Evolutionary conservation across 2,113 vertebrate species (phyloP), one percentile per base, ranked within the genome.

Genomic region (Pipra filicauda): DNA sequence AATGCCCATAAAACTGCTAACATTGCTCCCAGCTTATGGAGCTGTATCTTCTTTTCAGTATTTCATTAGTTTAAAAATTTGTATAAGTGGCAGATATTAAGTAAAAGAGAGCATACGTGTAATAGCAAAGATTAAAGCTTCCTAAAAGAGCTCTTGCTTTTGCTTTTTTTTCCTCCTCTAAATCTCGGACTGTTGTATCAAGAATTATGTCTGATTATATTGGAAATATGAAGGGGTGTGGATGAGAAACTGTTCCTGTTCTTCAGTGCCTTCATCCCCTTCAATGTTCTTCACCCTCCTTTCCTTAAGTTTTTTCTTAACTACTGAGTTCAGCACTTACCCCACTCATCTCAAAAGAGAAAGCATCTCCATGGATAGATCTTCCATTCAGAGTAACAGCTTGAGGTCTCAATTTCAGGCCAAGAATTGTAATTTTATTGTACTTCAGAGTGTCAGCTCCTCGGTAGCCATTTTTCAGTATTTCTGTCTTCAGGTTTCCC

Each of bases 401-500:
- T 3, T 67, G 84, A 83, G 97, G 95, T 78, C 62, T 97, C 91
- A 37, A 80, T 31, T 57, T 81, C 76, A 97, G 89, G 86, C 95
- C 96, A 90, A 97, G 96, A 62, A 96, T n/a, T 0, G 90, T 91
- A 58, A 97, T 43, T 69, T 80, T 92, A 65, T 86, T 90, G 69
- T 94, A 97, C 31, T 49, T 65, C 78, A 97, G 85, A 72, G 31
- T 43, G 62, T 93, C 85, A 72, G 91, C 92, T 46, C 87, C 92
- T 35, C 5, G n/a, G 69, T 96, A 97, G 74, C 83, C 93, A 41
- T 97, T 96, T 95, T 96, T 93, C 57, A 97, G 54, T 54, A 96
- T 81, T 73, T 90, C 85, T 64, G 93, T 97, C 83, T 73, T 95
- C 88, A 97, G 51, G 22, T 61, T 72, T 88, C 65, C 94, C 97